Percentiles rank a stretch among this genome's conserved stretches.
phyloP scores from a whole-genome alignment of 2,797 vertebrate genomes.

The Sebastes variabilis region DNA sequence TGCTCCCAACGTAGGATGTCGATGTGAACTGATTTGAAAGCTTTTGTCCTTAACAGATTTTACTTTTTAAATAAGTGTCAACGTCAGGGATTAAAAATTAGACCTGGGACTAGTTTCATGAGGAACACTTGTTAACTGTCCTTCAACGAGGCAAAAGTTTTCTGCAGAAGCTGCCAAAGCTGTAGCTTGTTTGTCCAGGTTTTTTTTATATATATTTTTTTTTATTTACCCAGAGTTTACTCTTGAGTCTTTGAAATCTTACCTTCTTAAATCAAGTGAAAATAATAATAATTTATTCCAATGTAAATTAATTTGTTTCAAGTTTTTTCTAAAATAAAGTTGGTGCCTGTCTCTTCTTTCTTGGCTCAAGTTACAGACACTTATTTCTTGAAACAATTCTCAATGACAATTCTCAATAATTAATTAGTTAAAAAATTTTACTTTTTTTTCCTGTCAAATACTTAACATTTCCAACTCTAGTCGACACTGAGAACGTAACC shows the following conservation, averaged over 20 bases:
- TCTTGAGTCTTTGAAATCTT: no score
- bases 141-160: accelerated
- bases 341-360: not conserved
- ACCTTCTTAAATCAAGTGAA: no score
- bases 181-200: no score
- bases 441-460: no score
- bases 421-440: not conserved
- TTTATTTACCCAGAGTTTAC: no score
- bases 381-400: not conserved
- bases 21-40: not conserved
- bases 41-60: not conserved
- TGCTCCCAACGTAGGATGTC: not conserved
- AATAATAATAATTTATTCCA: no score
- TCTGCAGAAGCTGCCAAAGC: not conserved
- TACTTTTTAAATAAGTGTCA: not conserved
- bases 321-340: no score
- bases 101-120: not conserved
- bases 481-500: no score
- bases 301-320: no score
- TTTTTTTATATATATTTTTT: no score
- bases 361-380: not conserved
- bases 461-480: no score
- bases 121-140: not conserved
- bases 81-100: not conserved
- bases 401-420: not conserved